A percentile compares a stretch with the other conserved stretches of the same genome.
Conservation (phyloP, 2,797 vertebrate genomes). For the Sebastes glaucus region DNA sequence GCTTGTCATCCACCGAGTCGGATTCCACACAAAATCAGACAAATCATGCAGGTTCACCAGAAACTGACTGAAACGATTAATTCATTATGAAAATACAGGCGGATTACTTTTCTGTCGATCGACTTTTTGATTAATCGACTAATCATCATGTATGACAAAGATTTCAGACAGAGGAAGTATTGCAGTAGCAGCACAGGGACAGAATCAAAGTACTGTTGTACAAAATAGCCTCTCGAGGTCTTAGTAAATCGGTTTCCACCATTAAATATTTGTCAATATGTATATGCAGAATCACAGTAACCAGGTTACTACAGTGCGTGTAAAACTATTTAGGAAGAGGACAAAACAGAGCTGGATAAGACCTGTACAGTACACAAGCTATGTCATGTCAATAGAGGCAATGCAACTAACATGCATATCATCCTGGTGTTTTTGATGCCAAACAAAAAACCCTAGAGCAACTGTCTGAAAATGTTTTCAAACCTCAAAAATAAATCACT, state of each 20-base stretch:
- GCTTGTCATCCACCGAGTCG: too few relatives aligned
- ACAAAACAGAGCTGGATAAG: neutral
- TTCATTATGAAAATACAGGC: neutral
- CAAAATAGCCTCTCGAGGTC: neutral
- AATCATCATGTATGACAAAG: neutral
- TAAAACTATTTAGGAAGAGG: neutral
- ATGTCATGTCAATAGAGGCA: neutral
- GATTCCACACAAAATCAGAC: too few relatives aligned
- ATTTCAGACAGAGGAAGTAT: neutral
- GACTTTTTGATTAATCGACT: neutral
- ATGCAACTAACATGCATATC: neutral
- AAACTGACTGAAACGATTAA: too few relatives aligned
- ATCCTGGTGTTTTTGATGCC: neutral
- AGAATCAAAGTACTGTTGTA: neutral
- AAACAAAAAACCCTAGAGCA: neutral
- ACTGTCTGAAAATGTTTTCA: neutral
- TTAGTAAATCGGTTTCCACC: neutral
- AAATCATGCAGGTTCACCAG: too few relatives aligned
- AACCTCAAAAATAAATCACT: neutral
- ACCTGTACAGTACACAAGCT: neutral
- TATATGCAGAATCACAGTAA: neutral
- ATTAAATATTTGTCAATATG: neutral
- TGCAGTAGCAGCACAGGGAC: neutral
- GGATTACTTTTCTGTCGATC: neutral
- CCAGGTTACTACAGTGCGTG: neutral